Evolutionary conservation across 2,113 vertebrate genomes (phyloP), one percentile per base, ranked within the genome.

Genomic region (Gadus macrocephalus): DNA sequence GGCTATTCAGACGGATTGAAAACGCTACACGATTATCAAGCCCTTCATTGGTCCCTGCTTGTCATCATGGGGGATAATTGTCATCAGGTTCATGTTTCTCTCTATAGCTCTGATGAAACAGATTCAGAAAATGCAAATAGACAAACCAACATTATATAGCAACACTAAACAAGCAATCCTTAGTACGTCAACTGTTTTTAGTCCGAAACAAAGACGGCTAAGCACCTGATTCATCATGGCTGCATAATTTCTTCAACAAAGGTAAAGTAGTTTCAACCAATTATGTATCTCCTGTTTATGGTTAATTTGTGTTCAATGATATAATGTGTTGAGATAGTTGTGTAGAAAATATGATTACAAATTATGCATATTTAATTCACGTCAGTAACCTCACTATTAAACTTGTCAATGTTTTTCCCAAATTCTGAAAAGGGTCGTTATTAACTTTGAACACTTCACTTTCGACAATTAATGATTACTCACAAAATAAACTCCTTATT

Each of bases 41-140:
- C 69, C 67, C 22, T 66, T 81, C 78, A 89, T 85, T 85, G 82
- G 80, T 78, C 79, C 82, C 63, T 79, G 69, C 72, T 80, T 68
- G 74, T 83, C 74, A 79, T 84, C 78, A 75, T 64, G 15, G 9
- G 71, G 71, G 64, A 84, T 86, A 86, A 86, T 85, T 85, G 77
- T 79, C 69, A 71, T 53, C 64, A 38, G 76, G 87, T 84, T 85
- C 78, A 71, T 71, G 73, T 81, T 81, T 79, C 75, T 49, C 72
- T 77, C 60, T 53, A 67, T 67, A 59, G 70, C 42, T 69, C 61
- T n/a, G 77, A 75, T 73, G 38, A 62, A 78, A 80, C 76, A 79
- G 56, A 71, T 78, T 80, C 71, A 73, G 62, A 71, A 80, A 77
- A 75, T 49, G 60, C 76, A 80, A 72, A 79, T 72, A 1, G 15